Base-by-base conservation (phyloP, 1,140 invertebrate species). In the Rhizoglyphus robini region DNA sequence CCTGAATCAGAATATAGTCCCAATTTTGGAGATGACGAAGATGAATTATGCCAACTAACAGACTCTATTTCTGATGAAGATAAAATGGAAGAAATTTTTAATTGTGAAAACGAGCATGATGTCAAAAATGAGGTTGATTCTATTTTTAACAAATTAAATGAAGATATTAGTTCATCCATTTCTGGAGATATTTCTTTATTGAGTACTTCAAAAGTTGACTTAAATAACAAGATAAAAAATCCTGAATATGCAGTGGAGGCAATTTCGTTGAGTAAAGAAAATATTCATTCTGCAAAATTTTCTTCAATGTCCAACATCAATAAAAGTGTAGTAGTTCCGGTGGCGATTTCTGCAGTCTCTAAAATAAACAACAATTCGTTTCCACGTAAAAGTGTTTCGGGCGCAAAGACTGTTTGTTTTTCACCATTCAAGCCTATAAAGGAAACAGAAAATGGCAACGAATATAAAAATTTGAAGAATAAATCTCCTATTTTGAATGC, bases 1-100 rank as follows among this genome's bases (percentile, higher is more conserved):
- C 69, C 71, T 67, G 77, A 77, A 65, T 69, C 71, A 66, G 77
- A 77, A 65, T 73, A 69, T 30, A 5, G 3, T 20, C 27, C 63
- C 36, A 30, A 38, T 34, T 3, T 15, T 65, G 49, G 18, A 3
- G 49, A 63, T 59, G 58, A 4, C n/a, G 59, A 23, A 20, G 34
- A 59, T 36, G 58, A 62, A 31, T 18, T 63, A 29, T 61, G 31
- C 23, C 49, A 62, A 15, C 62, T 15, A 20, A 63, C 59, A 4
- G 51, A 63, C 2, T 23, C 41, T n/a, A 11, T 49, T 51, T 23
- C 25, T 11, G 62, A 11, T 64, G n/a, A 27, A 13, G 57, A 64
- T 63, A 8, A 63, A 13, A 11, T 57, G 60, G 23, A 57, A 57
- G 23, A 11, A 13, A 11, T 23, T 60, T 8, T 47, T 41, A 29